Evolutionary conservation across 2,113 vertebrate genomes (phyloP).

Genomic region (Bostrychus sinensis): DNA sequence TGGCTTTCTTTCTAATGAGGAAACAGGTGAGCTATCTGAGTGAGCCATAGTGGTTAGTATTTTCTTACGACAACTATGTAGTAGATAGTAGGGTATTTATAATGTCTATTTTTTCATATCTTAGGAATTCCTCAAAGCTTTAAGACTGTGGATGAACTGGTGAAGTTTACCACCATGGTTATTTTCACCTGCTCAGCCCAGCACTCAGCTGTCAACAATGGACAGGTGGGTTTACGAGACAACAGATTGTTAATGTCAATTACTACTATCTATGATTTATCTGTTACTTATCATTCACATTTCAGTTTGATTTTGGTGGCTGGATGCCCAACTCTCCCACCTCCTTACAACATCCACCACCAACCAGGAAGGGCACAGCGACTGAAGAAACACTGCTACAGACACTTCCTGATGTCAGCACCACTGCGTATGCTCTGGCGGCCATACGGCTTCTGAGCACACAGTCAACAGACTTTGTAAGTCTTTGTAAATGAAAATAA

Average conservation of each 20-base stretch:
- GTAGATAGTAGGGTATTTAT: no score
- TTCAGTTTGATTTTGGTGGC: conserved; percentile 61
- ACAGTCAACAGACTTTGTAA: conserved; percentile 62
- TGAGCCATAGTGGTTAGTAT: no score
- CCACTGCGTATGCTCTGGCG: conserved; percentile 37
- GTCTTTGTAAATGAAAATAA: no score
- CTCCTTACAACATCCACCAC: conserved; percentile 58
- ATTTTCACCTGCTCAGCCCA: conserved; percentile 48
- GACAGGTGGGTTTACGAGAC: conserved; percentile 31
- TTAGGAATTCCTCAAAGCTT: conserved; percentile 62
- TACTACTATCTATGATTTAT: background rate
- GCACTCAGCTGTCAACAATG: conserved; percentile 48
- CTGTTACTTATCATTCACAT: background rate
- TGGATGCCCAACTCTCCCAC: conserved; percentile 70
- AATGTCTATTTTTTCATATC: no score
- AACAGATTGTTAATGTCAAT: no score
- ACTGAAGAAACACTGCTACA: conserved; percentile 41
- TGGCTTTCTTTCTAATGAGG: conserved; percentile 71
- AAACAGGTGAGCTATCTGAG: conserved; percentile 77
- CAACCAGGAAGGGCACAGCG: conserved; percentile 53
- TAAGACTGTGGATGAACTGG: conserved; percentile 21
- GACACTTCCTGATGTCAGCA: conserved; percentile 47
- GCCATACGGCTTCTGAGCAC: conserved; percentile 57
- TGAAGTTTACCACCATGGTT: conserved; percentile 55
- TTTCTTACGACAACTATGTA: no score